Percentiles rank a stretch among this genome's conserved stretches.
Evolutionary conservation across 2,797 vertebrate species (phyloP).

Genomic region (Sebastes trivittatus): DNA sequence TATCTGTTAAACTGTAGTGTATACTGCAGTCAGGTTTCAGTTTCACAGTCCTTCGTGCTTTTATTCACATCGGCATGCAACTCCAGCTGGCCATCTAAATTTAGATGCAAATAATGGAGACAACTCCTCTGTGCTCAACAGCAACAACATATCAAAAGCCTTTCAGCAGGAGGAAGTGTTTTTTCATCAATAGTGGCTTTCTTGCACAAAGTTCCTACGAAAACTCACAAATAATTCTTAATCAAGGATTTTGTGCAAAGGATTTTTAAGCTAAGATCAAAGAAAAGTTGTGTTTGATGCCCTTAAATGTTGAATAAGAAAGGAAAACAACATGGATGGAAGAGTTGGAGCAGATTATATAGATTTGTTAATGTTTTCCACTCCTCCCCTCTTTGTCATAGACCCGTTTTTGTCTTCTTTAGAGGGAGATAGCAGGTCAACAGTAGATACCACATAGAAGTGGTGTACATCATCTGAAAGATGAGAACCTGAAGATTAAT

Average conservation of each 20-base stretch:
- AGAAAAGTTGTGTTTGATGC: not conserved
- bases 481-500: too few relatives aligned
- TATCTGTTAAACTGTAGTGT: too few relatives aligned
- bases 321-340: not conserved
- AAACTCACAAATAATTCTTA: not conserved
- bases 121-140: not conserved
- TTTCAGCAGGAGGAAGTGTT: not conserved
- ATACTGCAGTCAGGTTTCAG: not conserved
- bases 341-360: not conserved
- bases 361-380: not conserved
- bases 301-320: not conserved
- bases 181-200: not conserved
- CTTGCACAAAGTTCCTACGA: not conserved
- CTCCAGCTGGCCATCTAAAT: not conserved
- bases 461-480: too few relatives aligned
- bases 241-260: too few relatives aligned
- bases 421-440: too few relatives aligned
- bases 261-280: not conserved
- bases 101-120: not conserved
- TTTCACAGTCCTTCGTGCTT: not conserved
- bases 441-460: too few relatives aligned
- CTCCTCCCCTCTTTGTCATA: too few relatives aligned
- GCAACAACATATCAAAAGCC: not conserved
- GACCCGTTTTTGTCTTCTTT: accelerated
- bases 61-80: not conserved